Evolutionary conservation across 2,113 vertebrate species (phyloP).

Genomic region (Phasianus colchicus): DNA sequence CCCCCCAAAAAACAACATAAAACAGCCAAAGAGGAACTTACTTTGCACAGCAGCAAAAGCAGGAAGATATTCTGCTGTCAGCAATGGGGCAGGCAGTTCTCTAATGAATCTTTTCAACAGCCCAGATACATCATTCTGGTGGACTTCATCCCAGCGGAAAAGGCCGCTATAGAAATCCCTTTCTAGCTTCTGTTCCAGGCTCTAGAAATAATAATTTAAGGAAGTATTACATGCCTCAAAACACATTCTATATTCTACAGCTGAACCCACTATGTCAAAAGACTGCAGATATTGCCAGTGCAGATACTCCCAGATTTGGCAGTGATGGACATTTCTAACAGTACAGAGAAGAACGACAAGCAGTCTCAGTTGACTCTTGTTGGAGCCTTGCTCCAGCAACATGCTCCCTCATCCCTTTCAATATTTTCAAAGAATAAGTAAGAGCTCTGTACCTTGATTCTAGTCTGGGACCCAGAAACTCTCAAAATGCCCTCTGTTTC

Average conservation of each 20-base stretch:
- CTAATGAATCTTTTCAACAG: constrained; percentile 93
- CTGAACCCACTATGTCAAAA: neutral
- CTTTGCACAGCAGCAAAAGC: constrained; percentile 89
- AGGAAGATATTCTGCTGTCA: constrained; percentile 90
- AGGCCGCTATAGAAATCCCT: constrained; percentile 83
- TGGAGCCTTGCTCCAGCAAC: neutral
- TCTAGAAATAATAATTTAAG: constrained; percentile 59
- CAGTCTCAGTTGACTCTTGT: neutral
- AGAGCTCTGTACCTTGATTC: constrained; percentile 85
- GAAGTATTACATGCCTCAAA: neutral
- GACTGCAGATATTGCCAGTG: neutral
- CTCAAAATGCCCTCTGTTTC: constrained; percentile 90
- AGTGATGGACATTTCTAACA: fast-evolving
- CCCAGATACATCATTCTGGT: constrained; percentile 87
- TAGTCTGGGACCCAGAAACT: constrained; percentile 89
- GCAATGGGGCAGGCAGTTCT: constrained; percentile 87
- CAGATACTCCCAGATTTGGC: neutral
- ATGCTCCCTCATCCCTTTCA: neutral
- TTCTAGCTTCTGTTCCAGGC: constrained; percentile 87
- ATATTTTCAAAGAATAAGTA: neutral
- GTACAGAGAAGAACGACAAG: neutral
- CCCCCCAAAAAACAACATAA: fast-evolving
- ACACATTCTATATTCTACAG: neutral
- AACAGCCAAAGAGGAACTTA: constrained; percentile 67
- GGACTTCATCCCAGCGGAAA: constrained; percentile 89